A percentile compares a stretch with the other conserved stretches of the same genome.
Conservation (phyloP, 2,888 invertebrate genomes). For the Chelonus formosanus region DNA sequence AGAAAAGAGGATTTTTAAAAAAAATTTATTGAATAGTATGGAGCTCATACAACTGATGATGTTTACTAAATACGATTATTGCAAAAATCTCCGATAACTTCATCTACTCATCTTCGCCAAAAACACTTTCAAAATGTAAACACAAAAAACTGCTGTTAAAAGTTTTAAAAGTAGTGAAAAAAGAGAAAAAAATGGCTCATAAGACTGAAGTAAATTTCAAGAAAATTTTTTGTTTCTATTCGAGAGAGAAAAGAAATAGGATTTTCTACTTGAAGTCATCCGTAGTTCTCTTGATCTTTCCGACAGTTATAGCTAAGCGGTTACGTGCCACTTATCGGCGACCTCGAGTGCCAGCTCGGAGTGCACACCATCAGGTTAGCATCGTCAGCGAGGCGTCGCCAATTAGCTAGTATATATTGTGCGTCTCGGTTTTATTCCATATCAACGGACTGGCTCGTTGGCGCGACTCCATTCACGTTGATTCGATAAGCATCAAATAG, state of each 20-base stretch:
- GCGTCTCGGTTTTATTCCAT: slow-evolving; percentile 28
- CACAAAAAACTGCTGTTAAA: too few relatives aligned
- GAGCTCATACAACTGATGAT: too few relatives aligned
- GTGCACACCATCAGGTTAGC: background rate
- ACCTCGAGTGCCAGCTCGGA: slow-evolving; percentile 31
- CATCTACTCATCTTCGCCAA: too few relatives aligned
- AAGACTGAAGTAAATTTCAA: too few relatives aligned
- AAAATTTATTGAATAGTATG: too few relatives aligned
- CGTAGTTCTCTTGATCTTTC: slow-evolving; percentile 36
- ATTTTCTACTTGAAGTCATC: slow-evolving; percentile 20
- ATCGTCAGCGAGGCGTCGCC: slow-evolving; percentile 37
- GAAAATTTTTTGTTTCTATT: background rate
- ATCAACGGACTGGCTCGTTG: slow-evolving; percentile 23
- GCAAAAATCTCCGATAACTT: too few relatives aligned
- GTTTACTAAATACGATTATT: too few relatives aligned
- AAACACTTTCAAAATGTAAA: too few relatives aligned
- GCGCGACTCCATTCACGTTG: slow-evolving; percentile 40
- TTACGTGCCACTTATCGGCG: slow-evolving; percentile 41
- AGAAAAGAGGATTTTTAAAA: too few relatives aligned
- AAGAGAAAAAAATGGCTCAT: too few relatives aligned
- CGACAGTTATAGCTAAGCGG: slow-evolving; percentile 41
- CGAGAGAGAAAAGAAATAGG: slow-evolving; percentile 21
- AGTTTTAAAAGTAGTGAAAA: too few relatives aligned
- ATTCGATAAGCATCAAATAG: slow-evolving; percentile 44
- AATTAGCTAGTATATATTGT: slow-evolving; percentile 38